phyloP scores from a whole-genome alignment of 2,888 invertebrate species.

The Morpho deidamia region DNA sequence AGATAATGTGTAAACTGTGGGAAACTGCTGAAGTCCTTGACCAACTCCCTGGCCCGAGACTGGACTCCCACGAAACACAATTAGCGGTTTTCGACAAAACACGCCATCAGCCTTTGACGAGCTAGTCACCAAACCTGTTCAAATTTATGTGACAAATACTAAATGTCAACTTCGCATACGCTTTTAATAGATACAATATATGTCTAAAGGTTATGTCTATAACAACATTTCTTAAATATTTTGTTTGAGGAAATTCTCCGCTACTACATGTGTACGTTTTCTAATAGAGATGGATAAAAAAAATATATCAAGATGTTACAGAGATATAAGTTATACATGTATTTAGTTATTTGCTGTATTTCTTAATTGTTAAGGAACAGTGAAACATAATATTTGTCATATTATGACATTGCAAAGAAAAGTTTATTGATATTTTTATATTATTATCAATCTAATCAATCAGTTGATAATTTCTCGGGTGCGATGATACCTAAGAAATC shows the following conservation, averaged over 20 bases:
- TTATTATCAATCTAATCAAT: too few relatives aligned
- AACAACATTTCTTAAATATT: not conserved
- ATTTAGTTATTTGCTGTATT: not conserved
- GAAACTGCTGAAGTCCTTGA: slow-evolving; percentile 52
- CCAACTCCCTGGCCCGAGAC: slow-evolving; percentile 37
- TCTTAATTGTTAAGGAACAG: not conserved
- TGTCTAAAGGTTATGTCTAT: slow-evolving; percentile 14
- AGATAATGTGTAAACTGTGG: slow-evolving; percentile 37
- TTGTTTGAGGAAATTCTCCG: not conserved
- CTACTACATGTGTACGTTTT: too few relatives aligned
- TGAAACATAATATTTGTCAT: too few relatives aligned
- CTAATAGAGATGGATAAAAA: too few relatives aligned
- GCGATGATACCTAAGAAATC: too few relatives aligned
- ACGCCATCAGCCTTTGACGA: slow-evolving; percentile 26
- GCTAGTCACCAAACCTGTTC: slow-evolving; percentile 18
- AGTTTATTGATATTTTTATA: too few relatives aligned
- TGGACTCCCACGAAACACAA: slow-evolving; percentile 55
- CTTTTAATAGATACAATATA: slow-evolving; percentile 12
- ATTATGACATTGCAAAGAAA: too few relatives aligned
- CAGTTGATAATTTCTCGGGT: too few relatives aligned
- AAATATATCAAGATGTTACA: too few relatives aligned
- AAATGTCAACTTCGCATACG: slow-evolving; percentile 34
- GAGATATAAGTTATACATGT: too few relatives aligned
- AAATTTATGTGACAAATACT: slow-evolving; percentile 24
- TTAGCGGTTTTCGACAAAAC: slow-evolving; percentile 35